Percentiles rank a stretch among this genome's conserved stretches.
Conservation (phyloP, 2,797 vertebrate genomes). For the Cossypha caffra region DNA sequence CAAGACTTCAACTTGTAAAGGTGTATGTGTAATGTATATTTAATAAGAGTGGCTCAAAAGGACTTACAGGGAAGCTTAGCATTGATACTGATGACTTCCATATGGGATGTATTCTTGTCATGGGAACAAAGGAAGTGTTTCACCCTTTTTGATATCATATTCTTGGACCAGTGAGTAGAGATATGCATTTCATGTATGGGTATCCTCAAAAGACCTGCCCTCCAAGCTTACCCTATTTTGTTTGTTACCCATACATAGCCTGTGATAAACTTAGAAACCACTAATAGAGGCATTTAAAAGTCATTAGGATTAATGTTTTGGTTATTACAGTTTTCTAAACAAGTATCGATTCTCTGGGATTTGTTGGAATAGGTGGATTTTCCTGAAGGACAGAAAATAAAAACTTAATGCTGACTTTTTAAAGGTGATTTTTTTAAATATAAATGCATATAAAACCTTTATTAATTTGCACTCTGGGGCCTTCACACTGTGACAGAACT, state of each 20-base stretch:
- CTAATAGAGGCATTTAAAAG: neutral
- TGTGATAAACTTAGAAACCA: neutral
- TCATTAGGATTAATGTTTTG: neutral
- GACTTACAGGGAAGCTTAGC: neutral
- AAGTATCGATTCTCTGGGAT: neutral
- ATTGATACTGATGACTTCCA: constrained; percentile 31
- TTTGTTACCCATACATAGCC: neutral
- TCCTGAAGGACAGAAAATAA: constrained; percentile 5
- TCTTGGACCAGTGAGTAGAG: neutral
- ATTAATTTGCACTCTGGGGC: neutral
- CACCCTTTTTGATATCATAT: neutral
- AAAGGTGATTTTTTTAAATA: neutral
- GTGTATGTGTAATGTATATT: constrained; percentile 27
- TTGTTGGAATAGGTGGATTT: constrained; percentile 3
- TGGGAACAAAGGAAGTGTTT: constrained; percentile 1
- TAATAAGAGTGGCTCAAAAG: constrained; percentile 24
- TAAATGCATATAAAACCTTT: neutral
- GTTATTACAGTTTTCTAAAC: constrained; percentile 1
- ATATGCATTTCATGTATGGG: neutral
- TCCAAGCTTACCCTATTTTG: neutral
- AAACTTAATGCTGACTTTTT: neutral
- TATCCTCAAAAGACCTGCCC: neutral
- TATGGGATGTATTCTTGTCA: neutral
- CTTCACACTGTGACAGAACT: neutral
- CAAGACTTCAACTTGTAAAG: constrained; percentile 29